These are phyloP conservation scores for Pemphigus obesinymphae DNA, from an alignment of 1,140 invertebrate genomes.

Conservation along the genomic window DNA sequence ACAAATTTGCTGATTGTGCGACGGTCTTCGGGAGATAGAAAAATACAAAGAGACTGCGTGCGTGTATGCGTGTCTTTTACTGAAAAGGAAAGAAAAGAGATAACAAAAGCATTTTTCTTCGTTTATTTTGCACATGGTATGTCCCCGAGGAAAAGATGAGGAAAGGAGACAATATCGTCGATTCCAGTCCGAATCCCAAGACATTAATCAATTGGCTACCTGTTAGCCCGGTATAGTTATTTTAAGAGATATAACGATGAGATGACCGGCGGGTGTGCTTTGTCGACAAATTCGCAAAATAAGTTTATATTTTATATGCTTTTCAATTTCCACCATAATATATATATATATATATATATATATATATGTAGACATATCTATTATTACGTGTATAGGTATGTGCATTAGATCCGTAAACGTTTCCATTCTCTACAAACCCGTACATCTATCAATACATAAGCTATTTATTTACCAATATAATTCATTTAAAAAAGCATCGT, in stretches of 20 bases:
- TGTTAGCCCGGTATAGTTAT: neutral
- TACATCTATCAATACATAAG: too few relatives aligned
- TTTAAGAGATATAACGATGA: conserved; percentile 4
- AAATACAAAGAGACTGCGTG: too few relatives aligned
- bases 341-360: too few relatives aligned
- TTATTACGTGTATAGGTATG: too few relatives aligned
- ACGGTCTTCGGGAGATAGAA: too few relatives aligned
- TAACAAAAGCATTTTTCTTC: conserved; percentile 2
- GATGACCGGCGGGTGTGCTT: neutral
- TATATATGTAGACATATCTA: too few relatives aligned
- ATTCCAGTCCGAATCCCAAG: neutral
- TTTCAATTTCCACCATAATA: neutral
- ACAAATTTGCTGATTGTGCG: too few relatives aligned
- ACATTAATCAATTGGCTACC: conserved; percentile 30
- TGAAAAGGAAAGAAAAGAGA: neutral
- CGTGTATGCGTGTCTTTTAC: neutral
- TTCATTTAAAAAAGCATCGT: too few relatives aligned
- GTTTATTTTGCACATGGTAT: neutral
- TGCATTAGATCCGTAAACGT: neutral
- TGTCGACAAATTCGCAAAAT: neutral
- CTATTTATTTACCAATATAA: too few relatives aligned
- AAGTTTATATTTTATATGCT: neutral
- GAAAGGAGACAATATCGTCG: neutral
- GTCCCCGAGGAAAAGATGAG: neutral
- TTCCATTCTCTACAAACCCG: too few relatives aligned